Base-by-base conservation (phyloP, 2,888 invertebrate species). In the Drosophila gaucha region DNA sequence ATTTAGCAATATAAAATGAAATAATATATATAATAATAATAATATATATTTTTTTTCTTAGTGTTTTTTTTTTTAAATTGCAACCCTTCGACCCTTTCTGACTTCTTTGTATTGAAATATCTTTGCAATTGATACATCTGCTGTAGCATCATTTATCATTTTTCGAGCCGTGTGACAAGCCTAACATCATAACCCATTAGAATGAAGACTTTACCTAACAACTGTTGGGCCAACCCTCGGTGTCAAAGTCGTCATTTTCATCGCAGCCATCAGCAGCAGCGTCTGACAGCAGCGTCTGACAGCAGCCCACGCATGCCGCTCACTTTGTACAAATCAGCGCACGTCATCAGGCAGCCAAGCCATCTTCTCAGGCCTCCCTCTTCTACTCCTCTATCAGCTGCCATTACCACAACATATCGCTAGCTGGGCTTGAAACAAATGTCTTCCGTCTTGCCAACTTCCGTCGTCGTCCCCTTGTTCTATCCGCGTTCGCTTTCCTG, bases 391-490 rank as follows among this genome's bases (percentile, higher is more conserved):
- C 14, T 12, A 2, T 8, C 30, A 41, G 41, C 52, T 44, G 46
- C 20, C 28, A 18, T 44, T n/a, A 31, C 55, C 51, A 46, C 68
- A 46, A 46, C 31, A 30, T 46, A 58, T 56, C 64, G 56, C 30
- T 54, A 58, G 67, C 57, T 44, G 46, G 57, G 56, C 62, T 75
- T 67, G 60, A 80, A 82, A 86, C 82, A 88, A 88, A 82, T 83
- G 79, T 70, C 88, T 82, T 66, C 79, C 73, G 88, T 66, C 72
- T 70, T 72, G 71, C 52, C 47, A 63, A 55, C 79, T 78, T 83
- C 83, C 79, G 73, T 65, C 47, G 31, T 30, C 12, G 18, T 4
- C 14, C 1, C 18, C 20, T 35, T 14, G 22, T 22, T 35, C 57
- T 28, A 44, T 24, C 44, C 20, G 36, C 35, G 33, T 36, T 14